Evolutionary conservation across 2,113 vertebrate genomes (phyloP).

Genomic region (Chunga burmeisteri): DNA sequence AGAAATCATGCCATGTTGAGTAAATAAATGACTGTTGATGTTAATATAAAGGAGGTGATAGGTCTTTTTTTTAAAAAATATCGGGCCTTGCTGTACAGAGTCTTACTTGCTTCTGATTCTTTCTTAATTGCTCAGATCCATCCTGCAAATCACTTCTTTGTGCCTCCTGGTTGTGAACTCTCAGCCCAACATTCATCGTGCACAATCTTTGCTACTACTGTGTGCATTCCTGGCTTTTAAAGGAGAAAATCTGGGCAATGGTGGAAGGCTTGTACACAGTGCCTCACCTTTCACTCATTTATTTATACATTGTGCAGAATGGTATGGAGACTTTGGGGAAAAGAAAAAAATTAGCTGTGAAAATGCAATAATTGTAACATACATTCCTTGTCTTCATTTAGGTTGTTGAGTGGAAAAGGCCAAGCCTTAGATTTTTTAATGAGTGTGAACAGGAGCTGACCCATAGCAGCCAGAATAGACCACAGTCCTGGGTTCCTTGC

Average conservation of each 20-base stretch:
- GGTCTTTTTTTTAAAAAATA: background rate
- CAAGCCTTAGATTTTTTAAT: background rate
- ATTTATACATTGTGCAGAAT: background rate
- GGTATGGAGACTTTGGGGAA: background rate
- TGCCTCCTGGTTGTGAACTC: background rate
- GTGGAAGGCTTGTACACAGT: accelerated
- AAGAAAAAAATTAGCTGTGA: background rate
- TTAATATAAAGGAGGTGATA: background rate
- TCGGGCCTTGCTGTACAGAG: background rate
- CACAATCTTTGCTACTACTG: background rate
- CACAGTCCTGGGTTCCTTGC: background rate
- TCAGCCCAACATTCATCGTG: background rate
- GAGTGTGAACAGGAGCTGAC: background rate
- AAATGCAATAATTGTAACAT: background rate
- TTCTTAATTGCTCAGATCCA: background rate
- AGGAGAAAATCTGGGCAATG: background rate
- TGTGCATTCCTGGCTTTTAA: background rate
- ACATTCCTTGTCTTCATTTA: background rate
- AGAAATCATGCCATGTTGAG: background rate
- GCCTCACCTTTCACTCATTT: background rate
- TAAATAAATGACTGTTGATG: background rate
- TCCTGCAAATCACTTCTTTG: background rate
- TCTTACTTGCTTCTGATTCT: background rate
- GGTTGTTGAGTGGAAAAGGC: background rate
- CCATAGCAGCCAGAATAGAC: background rate